These are phyloP conservation scores for Bos javanicus DNA, from an alignment of 2,113 vertebrate genomes.

Conservation along the genomic window DNA sequence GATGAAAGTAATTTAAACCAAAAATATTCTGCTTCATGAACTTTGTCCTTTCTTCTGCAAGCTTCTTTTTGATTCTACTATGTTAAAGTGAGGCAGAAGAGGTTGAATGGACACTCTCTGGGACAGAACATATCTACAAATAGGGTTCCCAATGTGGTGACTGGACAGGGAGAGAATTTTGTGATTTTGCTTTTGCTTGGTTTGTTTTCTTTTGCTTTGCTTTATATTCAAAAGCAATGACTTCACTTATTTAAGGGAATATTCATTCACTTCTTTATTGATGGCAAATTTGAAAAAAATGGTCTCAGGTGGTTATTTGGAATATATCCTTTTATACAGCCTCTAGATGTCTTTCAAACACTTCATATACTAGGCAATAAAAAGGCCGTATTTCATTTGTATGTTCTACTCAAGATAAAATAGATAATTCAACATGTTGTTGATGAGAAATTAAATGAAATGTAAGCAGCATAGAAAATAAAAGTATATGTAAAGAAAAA, in stretches of 20 bases:
- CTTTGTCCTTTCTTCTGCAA: neutral
- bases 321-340: neutral
- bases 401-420: neutral
- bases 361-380: slow-evolving; percentile 6
- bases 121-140: neutral
- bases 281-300: neutral
- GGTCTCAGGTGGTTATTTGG: neutral
- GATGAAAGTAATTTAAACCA: neutral
- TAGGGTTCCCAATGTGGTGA: neutral
- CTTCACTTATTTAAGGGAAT: neutral
- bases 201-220: neutral
- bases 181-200: neutral
- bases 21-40: neutral
- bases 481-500: slow-evolving; percentile 55
- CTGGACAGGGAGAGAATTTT: neutral
- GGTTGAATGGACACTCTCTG: neutral
- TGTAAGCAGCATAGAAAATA: slow-evolving; percentile 48
- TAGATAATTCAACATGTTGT: neutral
- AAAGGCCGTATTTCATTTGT: slow-evolving; percentile 7
- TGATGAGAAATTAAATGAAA: neutral
- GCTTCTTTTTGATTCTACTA: neutral
- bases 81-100: neutral
- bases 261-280: neutral
- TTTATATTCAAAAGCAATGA: neutral
- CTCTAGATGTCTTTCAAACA: slow-evolving; percentile 18